Evolutionary conservation across 2,113 vertebrate species (phyloP), one percentile per base, ranked within the genome.

Genomic region (Albula goreensis): DNA sequence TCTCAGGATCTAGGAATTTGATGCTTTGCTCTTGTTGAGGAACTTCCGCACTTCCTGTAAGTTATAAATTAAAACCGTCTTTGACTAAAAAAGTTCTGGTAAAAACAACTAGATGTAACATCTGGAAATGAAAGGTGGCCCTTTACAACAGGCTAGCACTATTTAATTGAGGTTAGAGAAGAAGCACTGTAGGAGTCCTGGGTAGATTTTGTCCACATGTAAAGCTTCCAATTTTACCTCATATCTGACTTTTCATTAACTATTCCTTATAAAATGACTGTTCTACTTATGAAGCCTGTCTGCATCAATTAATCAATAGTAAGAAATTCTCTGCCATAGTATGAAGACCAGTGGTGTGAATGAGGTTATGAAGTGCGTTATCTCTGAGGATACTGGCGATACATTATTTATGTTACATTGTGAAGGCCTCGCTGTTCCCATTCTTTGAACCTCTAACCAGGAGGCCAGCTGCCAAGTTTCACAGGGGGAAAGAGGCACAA

Each of bases 391-490:
- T 19, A 48, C 80, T 81, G 50, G 5, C 80, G 1, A 4, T 83
- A 11, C 25, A 60, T 83, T 83, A 63, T 57, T 60, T 83, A 60
- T 31, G 53, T 52, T 83, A 6, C 53, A 48, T 25, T 60, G 12
- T 63, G 31, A 83, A 57, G 60, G 48, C 22, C 60, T 5, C 17
- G 15, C 60, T 9, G 60, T 49, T 41, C 81, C 25, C 25, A 48
- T 48, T 83, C n/a, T 83, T 83, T 83, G 80, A 52, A 52, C 25
- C 56, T 56, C 25, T 60, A 31, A 60, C 53, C 53, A 60, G 56
- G 56, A 63, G 41, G 52, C 31, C 81, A 48, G 52, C 81, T 83
- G 81, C 53, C 81, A 83, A 83, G 48, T 25, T 56, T 60, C 53
- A 41, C 15, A 9, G 25, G 25, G 80, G 56, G 49, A 15, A 60